A percentile compares a stretch with the other conserved stretches of the same genome.
phyloP scores from a whole-genome alignment of 1,140 invertebrate genomes.

The Magallana angulata region DNA sequence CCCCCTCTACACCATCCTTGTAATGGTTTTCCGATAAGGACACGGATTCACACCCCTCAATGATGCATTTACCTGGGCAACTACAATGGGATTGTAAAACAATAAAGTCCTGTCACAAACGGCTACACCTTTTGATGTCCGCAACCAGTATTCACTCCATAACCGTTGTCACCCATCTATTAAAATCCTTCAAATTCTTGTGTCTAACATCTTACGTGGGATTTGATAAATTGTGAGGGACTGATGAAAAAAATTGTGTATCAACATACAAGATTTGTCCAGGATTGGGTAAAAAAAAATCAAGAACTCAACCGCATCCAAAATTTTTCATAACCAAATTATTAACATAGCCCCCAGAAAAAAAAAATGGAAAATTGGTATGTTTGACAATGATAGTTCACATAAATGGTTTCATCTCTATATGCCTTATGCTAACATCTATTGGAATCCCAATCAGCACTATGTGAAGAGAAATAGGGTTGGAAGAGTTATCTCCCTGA shows the following conservation, averaged over 20 bases:
- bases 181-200: conserved; percentile 11
- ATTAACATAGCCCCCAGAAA: neutral
- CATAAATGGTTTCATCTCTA: neutral
- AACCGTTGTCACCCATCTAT: neutral
- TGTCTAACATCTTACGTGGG: neutral
- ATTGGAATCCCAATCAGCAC: too few relatives aligned
- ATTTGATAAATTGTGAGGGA: neutral
- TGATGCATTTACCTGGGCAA: neutral
- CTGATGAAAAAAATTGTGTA: neutral
- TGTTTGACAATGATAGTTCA: too few relatives aligned
- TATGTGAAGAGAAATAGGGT: neutral
- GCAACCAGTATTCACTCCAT: neutral
- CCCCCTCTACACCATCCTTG: neutral
- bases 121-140: neutral
- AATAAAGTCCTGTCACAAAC: neutral
- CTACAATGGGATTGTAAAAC: neutral
- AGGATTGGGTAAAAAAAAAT: too few relatives aligned
- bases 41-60: neutral
- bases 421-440: too few relatives aligned
- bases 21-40: neutral
- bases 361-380: too few relatives aligned
- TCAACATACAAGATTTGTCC: too few relatives aligned
- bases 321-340: neutral
- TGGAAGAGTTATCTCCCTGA: conserved; percentile 15
- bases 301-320: too few relatives aligned